These are phyloP conservation scores for Bacillus rossius DNA, from an alignment of 1,140 invertebrate species.

Conservation along the genomic window DNA sequence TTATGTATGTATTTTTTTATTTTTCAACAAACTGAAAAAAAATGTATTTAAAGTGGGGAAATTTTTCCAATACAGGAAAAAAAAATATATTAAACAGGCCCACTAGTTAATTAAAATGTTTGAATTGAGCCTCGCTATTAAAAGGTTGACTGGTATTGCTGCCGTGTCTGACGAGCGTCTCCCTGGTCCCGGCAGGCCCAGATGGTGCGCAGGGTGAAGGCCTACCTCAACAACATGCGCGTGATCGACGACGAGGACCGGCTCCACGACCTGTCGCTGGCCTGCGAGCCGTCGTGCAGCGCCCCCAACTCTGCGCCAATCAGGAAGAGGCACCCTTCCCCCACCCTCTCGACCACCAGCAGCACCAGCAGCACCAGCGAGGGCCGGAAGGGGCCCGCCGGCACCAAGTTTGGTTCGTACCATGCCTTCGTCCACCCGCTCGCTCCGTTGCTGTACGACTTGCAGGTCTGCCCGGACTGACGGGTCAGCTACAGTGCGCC, in stretches of 20 bases:
- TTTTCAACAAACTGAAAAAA: too few relatives aligned
- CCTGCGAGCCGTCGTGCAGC: conserved; percentile 73
- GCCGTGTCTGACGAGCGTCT: neutral
- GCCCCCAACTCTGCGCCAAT: conserved; percentile 44
- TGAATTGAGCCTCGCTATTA: too few relatives aligned
- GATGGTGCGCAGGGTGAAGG: conserved; percentile 94
- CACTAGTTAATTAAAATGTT: too few relatives aligned
- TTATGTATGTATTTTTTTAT: too few relatives aligned
- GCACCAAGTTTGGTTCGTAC: conserved; percentile 59
- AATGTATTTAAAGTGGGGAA: too few relatives aligned
- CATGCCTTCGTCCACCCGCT: neutral
- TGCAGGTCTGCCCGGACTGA: too few relatives aligned
- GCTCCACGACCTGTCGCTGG: conserved; percentile 79
- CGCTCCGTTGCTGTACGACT: too few relatives aligned
- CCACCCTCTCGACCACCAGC: conserved; percentile 82
- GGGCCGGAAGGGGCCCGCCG: conserved; percentile 50
- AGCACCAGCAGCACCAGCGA: conserved; percentile 85
- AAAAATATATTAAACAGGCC: too few relatives aligned
- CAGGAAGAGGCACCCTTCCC: conserved; percentile 73
- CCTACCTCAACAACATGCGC: conserved; percentile 89
- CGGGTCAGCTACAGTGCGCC: too few relatives aligned
- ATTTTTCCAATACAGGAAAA: too few relatives aligned
- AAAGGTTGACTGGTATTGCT: neutral
- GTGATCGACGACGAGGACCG: conserved; percentile 88
- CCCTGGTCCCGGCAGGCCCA: conserved; percentile 56